Evolutionary conservation across 2,888 invertebrate genomes (phyloP).

Genomic region (Xylophagus ater): DNA sequence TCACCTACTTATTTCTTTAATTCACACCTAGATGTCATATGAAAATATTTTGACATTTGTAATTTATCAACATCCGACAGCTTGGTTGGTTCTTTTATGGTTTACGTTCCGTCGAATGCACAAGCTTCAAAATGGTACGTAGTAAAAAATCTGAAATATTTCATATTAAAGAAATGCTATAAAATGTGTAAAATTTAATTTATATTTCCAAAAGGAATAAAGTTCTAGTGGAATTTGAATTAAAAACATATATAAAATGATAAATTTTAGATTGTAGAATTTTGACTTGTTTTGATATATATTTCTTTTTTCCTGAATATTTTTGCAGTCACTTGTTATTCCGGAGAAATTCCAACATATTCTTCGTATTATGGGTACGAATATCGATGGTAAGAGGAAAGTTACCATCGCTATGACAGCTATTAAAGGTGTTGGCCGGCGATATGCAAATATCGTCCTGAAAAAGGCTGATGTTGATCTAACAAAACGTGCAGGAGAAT

Average conservation of each 20-base stretch:
- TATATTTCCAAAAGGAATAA: background rate
- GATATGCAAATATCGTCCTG: conserved; percentile 93
- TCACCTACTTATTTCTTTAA: too few relatives aligned
- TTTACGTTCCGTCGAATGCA: conserved; percentile 10
- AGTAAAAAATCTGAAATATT: conserved; percentile 11
- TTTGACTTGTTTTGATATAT: background rate
- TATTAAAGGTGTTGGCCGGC: conserved; percentile 96
- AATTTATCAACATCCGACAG: too few relatives aligned
- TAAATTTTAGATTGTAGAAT: background rate
- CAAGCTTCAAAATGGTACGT: conserved; percentile 14
- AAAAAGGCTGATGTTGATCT: conserved; percentile 98
- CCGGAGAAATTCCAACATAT: conserved; percentile 99
- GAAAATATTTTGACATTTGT: too few relatives aligned
- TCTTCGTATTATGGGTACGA: conserved; percentile 99
- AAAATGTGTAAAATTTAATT: too few relatives aligned
- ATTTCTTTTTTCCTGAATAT: conserved; percentile 4
- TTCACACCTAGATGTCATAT: too few relatives aligned
- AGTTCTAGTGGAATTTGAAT: background rate
- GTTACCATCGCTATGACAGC: conserved; percentile 99
- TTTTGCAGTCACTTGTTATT: conserved; percentile 81
- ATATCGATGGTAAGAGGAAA: conserved; percentile 97
- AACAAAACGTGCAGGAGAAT: conserved; percentile 96
- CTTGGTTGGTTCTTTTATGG: conserved; percentile 10
- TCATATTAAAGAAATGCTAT: conserved; percentile 1
- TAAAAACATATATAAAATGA: background rate